Base-by-base conservation (phyloP, 1,140 invertebrate species). In the Orius insidiosus region DNA sequence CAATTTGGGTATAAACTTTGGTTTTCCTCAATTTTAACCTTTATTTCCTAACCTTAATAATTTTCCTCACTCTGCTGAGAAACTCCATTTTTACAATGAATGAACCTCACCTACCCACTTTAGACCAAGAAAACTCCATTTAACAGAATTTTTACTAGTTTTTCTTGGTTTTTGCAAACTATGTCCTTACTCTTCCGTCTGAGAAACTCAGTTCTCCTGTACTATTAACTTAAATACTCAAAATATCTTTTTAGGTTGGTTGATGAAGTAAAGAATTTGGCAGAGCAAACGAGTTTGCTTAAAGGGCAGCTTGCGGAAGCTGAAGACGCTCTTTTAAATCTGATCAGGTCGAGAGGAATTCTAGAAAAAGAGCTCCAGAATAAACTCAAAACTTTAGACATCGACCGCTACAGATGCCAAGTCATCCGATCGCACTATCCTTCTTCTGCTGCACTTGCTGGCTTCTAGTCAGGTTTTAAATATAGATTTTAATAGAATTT, bases 341-440 rank as follows among this genome's bases (percentile, higher is more conserved):
- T 84, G 9, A 68, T 78, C 45, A 69, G 66, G 44, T 64, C 68
- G 0, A 66, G 80, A 48, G 66, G 64, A 2, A 63, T 68, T 1
- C 56, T 84, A 13, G 80, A 84, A 60, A 69, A 72, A 10, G 76
- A 83, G 56, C 76, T 81, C 33, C 72, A 77, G 52, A 65, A 78
- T 10, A 83, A 83, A 56, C 66, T 72, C 24, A 79, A 80, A 59
- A 75, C 74, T 13, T 55, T 84, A 1, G 71, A 70, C 46, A 72
- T 82, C 45, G 79, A 83, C 54, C 63, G 70, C 50, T 71, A 79
- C 41, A 69, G 79, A 36, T 75, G 73, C 48, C 66, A 69, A 53
- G 52, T 33, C 0, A 43, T 51, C 13, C 45, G 55, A 8, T 33
- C 47, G 5, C 52, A 54, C 30, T 56, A 56, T 39, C 55, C 55